Evolutionary conservation across 2,797 vertebrate genomes (phyloP).

Genomic region (Aphelocoma californica): DNA sequence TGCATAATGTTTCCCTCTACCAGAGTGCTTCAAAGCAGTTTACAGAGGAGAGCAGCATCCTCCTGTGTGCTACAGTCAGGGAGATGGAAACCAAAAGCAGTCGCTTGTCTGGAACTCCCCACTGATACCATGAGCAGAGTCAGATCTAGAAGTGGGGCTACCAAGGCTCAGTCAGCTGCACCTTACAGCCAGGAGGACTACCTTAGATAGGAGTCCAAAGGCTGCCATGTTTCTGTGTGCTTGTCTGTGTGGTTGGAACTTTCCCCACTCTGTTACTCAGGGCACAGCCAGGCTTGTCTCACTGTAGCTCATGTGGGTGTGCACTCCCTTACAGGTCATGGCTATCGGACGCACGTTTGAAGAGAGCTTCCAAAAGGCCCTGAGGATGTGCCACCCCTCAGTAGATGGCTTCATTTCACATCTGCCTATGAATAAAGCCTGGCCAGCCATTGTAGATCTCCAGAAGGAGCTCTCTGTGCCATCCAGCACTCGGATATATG

Average conservation of each 20-base stretch:
- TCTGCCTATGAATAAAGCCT: constrained; percentile 89
- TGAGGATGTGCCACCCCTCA: constrained; percentile 94
- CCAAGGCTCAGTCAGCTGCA: not conserved
- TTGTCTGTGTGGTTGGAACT: not conserved
- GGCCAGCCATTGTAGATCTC: constrained; percentile 80
- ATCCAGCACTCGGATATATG: constrained; percentile 88
- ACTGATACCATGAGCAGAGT: not conserved
- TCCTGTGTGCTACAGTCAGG: not conserved
- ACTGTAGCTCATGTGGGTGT: not conserved
- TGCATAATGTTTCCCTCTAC: not conserved
- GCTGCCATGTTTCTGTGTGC: not conserved
- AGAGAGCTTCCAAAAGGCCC: constrained; percentile 93
- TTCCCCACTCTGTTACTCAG: not conserved
- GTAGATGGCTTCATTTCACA: constrained; percentile 86
- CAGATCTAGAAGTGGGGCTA: not conserved
- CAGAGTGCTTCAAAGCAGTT: not conserved
- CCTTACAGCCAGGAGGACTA: not conserved
- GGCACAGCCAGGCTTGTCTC: not conserved
- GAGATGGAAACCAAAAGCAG: not conserved
- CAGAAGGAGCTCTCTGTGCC: constrained; percentile 86
- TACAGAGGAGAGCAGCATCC: not conserved
- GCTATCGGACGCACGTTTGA: constrained; percentile 92
- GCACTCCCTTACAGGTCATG: constrained; percentile 83
- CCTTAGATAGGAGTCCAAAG: not conserved
- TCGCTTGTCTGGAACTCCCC: not conserved